phyloP scores from a whole-genome alignment of 2,797 vertebrate genomes.

The Cottoperca gobio region DNA sequence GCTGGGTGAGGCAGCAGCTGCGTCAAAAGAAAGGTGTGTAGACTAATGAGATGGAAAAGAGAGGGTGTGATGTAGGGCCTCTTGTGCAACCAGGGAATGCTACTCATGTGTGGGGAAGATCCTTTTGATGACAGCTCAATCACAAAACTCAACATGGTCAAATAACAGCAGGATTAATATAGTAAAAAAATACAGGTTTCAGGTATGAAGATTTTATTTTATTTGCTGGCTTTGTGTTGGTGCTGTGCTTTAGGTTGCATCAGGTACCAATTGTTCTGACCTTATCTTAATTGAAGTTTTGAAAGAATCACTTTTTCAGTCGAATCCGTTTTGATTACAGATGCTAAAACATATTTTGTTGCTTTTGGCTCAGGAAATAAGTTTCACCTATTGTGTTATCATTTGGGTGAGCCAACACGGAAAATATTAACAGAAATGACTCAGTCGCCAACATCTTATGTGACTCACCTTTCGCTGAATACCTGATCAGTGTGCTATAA shows the following conservation, averaged over 20 bases:
- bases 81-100: conserved; percentile 71
- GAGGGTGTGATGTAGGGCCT: conserved; percentile 78
- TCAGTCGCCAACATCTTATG: conserved; percentile 45
- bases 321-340: background rate
- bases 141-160: conserved; percentile 63
- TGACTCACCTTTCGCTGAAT: conserved; percentile 78
- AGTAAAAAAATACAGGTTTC: conserved; percentile 18
- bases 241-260: conserved; percentile 14
- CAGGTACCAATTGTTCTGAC: background rate
- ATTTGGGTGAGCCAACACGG: conserved; percentile 70
- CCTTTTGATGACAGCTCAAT: conserved; percentile 77
- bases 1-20: conserved; percentile 82
- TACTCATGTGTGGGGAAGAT: conserved; percentile 57
- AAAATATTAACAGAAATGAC: conserved; percentile 80
- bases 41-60: conserved; percentile 86
- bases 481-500: conserved; percentile 49
- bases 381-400: conserved; percentile 67
- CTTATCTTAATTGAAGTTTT: conserved; percentile 18
- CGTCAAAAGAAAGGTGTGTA: conserved; percentile 86
- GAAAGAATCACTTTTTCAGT: background rate
- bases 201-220: conserved; percentile 31
- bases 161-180: conserved; percentile 51
- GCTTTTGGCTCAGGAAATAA: conserved; percentile 38
- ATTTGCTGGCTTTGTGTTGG: conserved; percentile 11
- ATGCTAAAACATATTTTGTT: conserved; percentile 20